These are phyloP conservation scores for Drosophila diplacantha DNA, from an alignment of 2,888 invertebrate genomes.

Conservation along the genomic window DNA sequence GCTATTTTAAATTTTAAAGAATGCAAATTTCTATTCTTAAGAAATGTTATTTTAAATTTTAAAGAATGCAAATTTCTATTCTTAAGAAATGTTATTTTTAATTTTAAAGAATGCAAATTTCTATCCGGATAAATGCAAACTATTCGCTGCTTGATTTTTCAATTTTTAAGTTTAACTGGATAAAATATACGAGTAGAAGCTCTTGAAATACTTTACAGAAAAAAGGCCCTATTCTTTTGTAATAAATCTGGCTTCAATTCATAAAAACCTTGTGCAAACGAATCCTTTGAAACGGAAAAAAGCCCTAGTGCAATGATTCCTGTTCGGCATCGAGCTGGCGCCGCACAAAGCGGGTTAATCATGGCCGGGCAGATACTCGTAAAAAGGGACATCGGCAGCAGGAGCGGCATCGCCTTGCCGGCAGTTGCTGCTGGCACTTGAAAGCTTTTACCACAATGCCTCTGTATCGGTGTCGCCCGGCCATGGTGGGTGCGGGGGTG, in stretches of 20 bases:
- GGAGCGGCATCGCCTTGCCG: constrained; percentile 37
- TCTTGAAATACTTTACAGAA: neutral
- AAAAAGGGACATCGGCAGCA: constrained; percentile 42
- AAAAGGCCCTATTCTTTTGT: neutral
- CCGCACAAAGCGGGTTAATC: constrained; percentile 36
- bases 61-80: no score
- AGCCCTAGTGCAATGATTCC: neutral
- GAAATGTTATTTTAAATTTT: no score
- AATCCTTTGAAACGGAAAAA: neutral
- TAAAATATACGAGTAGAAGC: neutral
- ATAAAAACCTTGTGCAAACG: neutral
- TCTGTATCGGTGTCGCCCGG: constrained; percentile 29
- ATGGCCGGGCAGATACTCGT: constrained; percentile 43
- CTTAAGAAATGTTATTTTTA: neutral
- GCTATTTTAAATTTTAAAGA: no score
- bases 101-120: neutral
- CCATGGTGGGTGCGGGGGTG: constrained; percentile 35
- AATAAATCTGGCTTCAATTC: neutral
- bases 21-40: no score
- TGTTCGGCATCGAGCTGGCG: neutral
- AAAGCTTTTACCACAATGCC: constrained; percentile 69
- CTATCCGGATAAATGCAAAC: no score
- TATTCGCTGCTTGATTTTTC: no score
- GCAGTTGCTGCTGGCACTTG: constrained; percentile 64
- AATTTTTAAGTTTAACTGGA: neutral